phyloP scores from a whole-genome alignment of 2,888 invertebrate species.

The Patella depressa region DNA sequence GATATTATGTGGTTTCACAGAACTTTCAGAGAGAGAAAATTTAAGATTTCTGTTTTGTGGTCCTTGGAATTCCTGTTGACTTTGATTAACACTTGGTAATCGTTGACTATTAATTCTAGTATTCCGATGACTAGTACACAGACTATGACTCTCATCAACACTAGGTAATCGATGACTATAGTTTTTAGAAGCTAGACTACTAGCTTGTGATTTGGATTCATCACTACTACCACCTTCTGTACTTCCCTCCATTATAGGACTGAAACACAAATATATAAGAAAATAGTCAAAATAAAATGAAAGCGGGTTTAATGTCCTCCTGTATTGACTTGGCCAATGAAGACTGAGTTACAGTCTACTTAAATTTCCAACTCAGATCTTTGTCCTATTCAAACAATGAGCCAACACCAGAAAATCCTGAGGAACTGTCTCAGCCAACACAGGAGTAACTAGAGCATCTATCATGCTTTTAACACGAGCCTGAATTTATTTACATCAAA shows the following conservation, averaged over 20 bases:
- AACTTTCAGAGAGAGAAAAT: background rate
- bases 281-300: too few species aligned
- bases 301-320: too few species aligned
- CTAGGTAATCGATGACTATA: background rate
- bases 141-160: background rate
- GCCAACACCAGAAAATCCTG: too few species aligned
- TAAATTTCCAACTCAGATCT: too few species aligned
- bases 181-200: conserved; percentile 16
- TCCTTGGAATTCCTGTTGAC: background rate
- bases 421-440: background rate
- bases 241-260: conserved; percentile 66
- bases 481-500: background rate
- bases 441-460: background rate
- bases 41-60: background rate
- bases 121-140: background rate
- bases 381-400: too few species aligned
- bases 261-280: conserved; percentile 33
- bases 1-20: background rate
- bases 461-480: background rate
- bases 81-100: background rate
- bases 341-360: too few species aligned
- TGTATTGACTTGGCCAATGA: too few species aligned
- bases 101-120: background rate
- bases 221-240: conserved; percentile 55
- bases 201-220: conserved; percentile 30